Base-by-base conservation (phyloP, 1,140 invertebrate species). In the Dendrolimus kikuchii region DNA sequence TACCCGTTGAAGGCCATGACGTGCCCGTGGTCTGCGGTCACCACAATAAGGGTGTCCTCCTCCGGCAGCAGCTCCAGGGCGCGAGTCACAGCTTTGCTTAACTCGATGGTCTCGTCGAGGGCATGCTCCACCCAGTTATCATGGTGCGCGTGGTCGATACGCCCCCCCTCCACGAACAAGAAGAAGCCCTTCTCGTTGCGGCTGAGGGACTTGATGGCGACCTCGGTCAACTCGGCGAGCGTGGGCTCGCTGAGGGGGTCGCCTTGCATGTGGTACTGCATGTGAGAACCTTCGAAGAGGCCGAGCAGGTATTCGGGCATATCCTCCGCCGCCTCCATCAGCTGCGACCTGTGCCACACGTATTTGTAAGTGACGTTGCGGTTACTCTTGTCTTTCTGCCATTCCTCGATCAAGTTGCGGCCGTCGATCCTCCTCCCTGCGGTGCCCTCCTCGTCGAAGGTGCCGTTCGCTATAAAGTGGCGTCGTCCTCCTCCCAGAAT, bases 121-220 rank as follows among this genome's bases (percentile, higher is more conserved):
- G 95, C 93, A 40, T 91, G 76, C 51, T 89, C 81, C 1, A 92
- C 93, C 52, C 89, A 88, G 59, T 91, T 93, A 4, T 88, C 77
- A 70, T 96, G 95, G 75, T 96, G 93, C 5, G 46, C 46, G 6
- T 7, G 6, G 46, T 47, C 46, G 23, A 47, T 37, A 23, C 7
- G 7, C 7, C 41, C 41, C 7, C 41, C 41, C 41, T 42, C 41
- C n/a, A 42, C 41, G 3, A 42, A 42, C n/a, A 42, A 1, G 90
- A 97, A 95, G 80, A 92, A 97, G 41, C 95, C 95, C 48, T 93
- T 90, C n/a, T 91, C 84, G 76, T 94, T 95, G 66, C 92, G 93
- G 40, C 88, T 88, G 7, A 97, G 88, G 48, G 96, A 90, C 47
- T 91, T 88, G 38, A 97, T 90, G 4, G 95, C 95, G 10, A 92